Conservation (phyloP, 2,113 vertebrate genomes). For the Symphodus melops region DNA sequence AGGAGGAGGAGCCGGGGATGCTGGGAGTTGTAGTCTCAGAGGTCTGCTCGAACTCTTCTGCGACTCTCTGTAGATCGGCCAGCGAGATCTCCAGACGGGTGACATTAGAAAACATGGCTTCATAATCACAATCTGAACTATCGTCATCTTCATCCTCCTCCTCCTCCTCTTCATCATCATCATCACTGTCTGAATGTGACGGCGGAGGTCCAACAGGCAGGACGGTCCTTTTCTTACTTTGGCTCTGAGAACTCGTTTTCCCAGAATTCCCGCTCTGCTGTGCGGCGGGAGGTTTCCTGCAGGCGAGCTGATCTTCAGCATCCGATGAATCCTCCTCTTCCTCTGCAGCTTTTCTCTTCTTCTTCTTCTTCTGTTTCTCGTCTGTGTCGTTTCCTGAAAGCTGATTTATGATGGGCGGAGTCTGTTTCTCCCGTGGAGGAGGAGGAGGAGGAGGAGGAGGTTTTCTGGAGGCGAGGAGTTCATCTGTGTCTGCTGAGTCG, state of each 20-base stretch:
- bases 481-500: constrained; percentile 91
- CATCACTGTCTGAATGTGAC: constrained; percentile 26
- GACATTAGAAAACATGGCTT: constrained; percentile 87
- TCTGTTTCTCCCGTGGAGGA: background rate
- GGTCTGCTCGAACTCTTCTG: constrained; percentile 46
- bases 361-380: constrained; percentile 23
- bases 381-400: background rate
- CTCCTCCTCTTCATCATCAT: background rate
- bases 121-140: constrained; percentile 84
- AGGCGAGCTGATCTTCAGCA: constrained; percentile 86
- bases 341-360: constrained; percentile 37
- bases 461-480: constrained; percentile 86
- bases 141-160: constrained; percentile 27
- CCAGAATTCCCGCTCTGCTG: background rate
- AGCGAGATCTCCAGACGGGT: constrained; percentile 85
- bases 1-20: background rate
- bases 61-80: constrained; percentile 86
- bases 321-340: constrained; percentile 84
- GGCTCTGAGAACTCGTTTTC: constrained; percentile 3
- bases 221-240: constrained; percentile 1
- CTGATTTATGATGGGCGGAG: background rate
- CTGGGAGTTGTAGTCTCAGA: constrained; percentile 20
- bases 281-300: constrained; percentile 16
- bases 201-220: background rate
- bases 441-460: constrained; percentile 12